Evolutionary conservation across 2,797 vertebrate species (phyloP).

Genomic region (Esox lucius): DNA sequence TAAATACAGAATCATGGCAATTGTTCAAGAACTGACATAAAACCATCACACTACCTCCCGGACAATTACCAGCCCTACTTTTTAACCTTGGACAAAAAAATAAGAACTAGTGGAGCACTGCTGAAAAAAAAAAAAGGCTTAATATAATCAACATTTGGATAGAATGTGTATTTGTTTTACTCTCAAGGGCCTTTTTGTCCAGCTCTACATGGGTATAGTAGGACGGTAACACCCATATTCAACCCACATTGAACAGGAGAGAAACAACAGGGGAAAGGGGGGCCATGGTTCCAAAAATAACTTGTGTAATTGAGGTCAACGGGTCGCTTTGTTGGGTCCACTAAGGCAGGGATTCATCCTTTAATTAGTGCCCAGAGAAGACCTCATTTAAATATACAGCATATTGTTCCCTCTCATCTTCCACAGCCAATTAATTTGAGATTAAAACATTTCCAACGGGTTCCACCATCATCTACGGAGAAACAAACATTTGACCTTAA

Average conservation of each 20-base stretch:
- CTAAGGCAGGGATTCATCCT: conserved; percentile 70
- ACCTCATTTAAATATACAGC: conserved; percentile 74
- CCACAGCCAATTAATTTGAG: conserved; percentile 72
- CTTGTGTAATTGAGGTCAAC: conserved; percentile 77
- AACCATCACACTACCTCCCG: too few species aligned
- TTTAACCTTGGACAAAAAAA: not conserved
- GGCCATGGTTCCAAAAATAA: conserved; percentile 70
- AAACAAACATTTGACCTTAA: conserved; percentile 60
- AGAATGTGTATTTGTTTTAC: not conserved
- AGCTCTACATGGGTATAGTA: conserved; percentile 29
- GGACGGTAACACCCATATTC: conserved; percentile 46
- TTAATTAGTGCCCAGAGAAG: conserved; percentile 81
- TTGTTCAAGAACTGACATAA: too few species aligned
- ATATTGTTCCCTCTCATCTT: conserved; percentile 38
- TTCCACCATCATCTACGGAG: conserved; percentile 55
- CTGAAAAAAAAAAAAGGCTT: not conserved
- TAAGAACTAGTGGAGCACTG: not conserved
- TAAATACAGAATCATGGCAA: too few species aligned
- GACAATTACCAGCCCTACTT: too few species aligned
- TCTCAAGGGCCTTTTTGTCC: conserved; percentile 5
- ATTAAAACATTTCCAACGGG: conserved; percentile 61
- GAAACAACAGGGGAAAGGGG: conserved; percentile 45
- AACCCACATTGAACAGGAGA: conserved; percentile 54
- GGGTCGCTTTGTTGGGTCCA: conserved; percentile 65
- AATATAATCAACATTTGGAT: not conserved